These are phyloP conservation scores for Eupeodes luniger DNA, from an alignment of 2,888 invertebrate genomes.

Conservation along the genomic window DNA sequence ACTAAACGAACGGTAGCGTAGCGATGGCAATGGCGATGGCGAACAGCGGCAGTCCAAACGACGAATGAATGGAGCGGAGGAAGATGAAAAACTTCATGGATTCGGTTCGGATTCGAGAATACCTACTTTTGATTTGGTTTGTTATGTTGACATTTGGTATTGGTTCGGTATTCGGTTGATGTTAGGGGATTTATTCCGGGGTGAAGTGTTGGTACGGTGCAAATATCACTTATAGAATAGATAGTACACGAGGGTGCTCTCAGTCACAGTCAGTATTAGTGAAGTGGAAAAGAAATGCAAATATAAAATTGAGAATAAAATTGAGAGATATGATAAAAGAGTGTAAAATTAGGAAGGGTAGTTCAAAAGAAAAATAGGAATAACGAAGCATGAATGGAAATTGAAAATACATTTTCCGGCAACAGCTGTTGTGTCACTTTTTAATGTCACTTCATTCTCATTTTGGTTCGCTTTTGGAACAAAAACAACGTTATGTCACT, in stretches of 20 bases:
- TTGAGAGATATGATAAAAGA: not conserved
- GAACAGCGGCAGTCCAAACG: conserved; percentile 42
- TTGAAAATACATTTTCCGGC: conserved; percentile 52
- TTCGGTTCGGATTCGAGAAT: conserved; percentile 70
- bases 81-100: conserved; percentile 63
- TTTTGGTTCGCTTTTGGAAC: not conserved
- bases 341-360: not conserved
- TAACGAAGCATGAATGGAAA: conserved; percentile 49
- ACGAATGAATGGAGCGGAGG: conserved; percentile 56
- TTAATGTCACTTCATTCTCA: conserved; percentile 8
- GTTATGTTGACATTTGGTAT: conserved; percentile 22
- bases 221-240: not conserved
- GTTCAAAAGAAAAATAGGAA: conserved; percentile 18
- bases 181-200: not conserved
- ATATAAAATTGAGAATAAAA: not conserved
- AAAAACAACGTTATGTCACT: conserved; percentile 13
- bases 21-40: conserved; percentile 30
- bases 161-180: not conserved
- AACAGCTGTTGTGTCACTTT: conserved; percentile 67
- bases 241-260: conserved; percentile 18
- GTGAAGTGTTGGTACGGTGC: not conserved
- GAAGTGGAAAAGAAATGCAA: not conserved
- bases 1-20: conserved; percentile 33
- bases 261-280: not conserved
- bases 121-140: conserved; percentile 47